Evolutionary conservation across 37 sponge, comb jelly and placozoan genomes (phyloP).

Genomic region (Lycopodina hypogea): DNA sequence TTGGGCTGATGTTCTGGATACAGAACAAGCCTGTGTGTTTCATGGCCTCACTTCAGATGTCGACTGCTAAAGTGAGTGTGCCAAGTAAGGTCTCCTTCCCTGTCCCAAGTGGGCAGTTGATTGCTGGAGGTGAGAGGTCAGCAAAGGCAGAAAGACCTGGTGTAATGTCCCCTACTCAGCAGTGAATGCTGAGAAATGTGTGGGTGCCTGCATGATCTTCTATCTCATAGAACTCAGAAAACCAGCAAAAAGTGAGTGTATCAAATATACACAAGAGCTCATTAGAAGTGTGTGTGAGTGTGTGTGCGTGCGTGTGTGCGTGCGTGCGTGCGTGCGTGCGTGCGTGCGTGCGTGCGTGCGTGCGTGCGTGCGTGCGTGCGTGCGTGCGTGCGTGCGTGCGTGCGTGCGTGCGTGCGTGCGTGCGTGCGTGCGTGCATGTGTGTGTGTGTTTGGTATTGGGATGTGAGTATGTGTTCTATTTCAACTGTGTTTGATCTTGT

Average conservation of each 20-base stretch:
- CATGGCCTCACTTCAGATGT: background rate
- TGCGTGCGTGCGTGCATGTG: background rate
- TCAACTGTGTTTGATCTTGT: background rate
- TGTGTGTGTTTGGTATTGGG: too few relatives aligned
- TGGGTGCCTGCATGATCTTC: too few relatives aligned
- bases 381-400: too few relatives aligned
- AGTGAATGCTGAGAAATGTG: conserved; percentile 73
- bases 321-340: too few relatives aligned
- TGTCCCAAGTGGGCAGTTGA: background rate
- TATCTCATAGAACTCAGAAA: conserved; percentile 85
- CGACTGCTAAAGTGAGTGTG: background rate
- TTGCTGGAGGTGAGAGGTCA: background rate
- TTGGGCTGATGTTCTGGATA: too few relatives aligned
- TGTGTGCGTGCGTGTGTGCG: too few relatives aligned
- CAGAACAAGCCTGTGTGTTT: too few relatives aligned
- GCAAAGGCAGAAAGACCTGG: background rate
- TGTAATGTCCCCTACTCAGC: conserved; percentile 51
- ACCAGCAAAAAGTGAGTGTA: conserved; percentile 80
- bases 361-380: too few relatives aligned
- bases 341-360: too few relatives aligned
- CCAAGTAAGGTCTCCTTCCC: conserved; percentile 28
- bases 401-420: too few relatives aligned
- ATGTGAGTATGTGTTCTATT: background rate
- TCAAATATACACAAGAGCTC: background rate
- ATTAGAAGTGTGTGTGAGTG: too few relatives aligned